Base-by-base conservation (phyloP, 1,140 invertebrate species). In the Ceratina calcarata region DNA sequence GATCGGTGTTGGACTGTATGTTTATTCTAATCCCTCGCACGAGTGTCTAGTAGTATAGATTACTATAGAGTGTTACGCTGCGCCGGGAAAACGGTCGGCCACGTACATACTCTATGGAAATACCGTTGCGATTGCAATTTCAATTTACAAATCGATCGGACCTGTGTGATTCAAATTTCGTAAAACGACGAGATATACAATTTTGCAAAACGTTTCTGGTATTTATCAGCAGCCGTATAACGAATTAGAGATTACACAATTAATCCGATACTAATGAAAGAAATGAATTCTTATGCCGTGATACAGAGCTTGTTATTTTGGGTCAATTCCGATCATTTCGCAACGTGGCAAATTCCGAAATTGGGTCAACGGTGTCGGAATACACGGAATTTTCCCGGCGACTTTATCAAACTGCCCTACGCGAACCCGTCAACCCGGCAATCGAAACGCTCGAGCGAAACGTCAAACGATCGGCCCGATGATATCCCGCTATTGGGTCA, bases 21-120 rank as follows among this genome's bases (percentile, higher is more conserved):
- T 72, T 78, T 78, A 72, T 61, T 60, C 68, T 72, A 78, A 78
- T 72, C 68, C 67, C 76, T 78, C 27, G 68, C 76, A 64, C 76
- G 49, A 16, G 18, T 72, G 27, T 4, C 68, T 27, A 27, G 4
- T 18, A 3, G 57, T 55, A 55, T n/a, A 55, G 53, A 55, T 18
- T n/a, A 55, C 15, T 55, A 55, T 55, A 55, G 53, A 55, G n/a
- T 12, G 20, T 24, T 24, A 4, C 15, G 22, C 15, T 6, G 16
- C 51, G 22, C 18, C 37, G 37, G 37, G 37, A 61, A 27, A 62
- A 15, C 16, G 49, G 62, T 71, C 16, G 2, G 18, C n/a, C 2
- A 15, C 49, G 1, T 27, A 13, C 49, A 45, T 64, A 20, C 71
- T 71, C 37, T 53, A 78, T 70, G 15, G 45, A 10, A n/a, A 62